phyloP scores from a whole-genome alignment of 2,113 vertebrate species.

The Etia nguti region DNA sequence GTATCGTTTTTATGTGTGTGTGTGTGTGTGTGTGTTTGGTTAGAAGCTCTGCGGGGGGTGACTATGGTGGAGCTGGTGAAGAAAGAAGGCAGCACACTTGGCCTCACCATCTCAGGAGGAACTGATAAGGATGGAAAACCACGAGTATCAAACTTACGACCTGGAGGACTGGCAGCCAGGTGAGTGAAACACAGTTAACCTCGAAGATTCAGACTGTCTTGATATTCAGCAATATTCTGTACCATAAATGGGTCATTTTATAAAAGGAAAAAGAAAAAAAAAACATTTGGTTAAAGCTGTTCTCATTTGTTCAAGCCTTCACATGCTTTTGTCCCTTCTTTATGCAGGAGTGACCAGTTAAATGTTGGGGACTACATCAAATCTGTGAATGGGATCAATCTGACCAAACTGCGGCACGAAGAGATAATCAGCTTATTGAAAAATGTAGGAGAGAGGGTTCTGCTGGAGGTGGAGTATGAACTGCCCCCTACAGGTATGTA shows the following conservation, averaged over 20 bases:
- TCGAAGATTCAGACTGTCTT: not conserved
- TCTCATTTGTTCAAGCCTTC: not conserved
- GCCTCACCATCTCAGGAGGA: slow-evolving; percentile 94
- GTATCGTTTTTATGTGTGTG: slow-evolving; percentile 19
- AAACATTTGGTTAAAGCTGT: not conserved
- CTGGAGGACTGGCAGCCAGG: slow-evolving; percentile 85
- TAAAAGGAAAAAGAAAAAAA: not conserved
- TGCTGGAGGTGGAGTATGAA: slow-evolving; percentile 97
- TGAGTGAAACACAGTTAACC: not conserved
- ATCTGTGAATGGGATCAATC: slow-evolving; percentile 93
- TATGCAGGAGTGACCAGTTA: slow-evolving; percentile 87
- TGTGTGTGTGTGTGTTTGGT: slow-evolving; percentile 54
- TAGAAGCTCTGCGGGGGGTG: slow-evolving; percentile 93
- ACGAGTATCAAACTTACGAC: slow-evolving; percentile 90
- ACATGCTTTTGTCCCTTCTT: not conserved
- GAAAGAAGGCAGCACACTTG: slow-evolving; percentile 93
- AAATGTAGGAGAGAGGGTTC: slow-evolving; percentile 92
- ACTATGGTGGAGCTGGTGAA: slow-evolving; percentile 94
- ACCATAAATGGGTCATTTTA: not conserved
- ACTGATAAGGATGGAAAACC: slow-evolving; percentile 97
- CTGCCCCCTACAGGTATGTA: slow-evolving; percentile 85
- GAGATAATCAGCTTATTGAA: slow-evolving; percentile 96
- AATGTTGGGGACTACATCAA: slow-evolving; percentile 96
- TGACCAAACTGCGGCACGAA: slow-evolving; percentile 92
- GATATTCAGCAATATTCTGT: not conserved